Base-by-base conservation (phyloP, 2,113 vertebrate genomes). In the Lota lota region DNA sequence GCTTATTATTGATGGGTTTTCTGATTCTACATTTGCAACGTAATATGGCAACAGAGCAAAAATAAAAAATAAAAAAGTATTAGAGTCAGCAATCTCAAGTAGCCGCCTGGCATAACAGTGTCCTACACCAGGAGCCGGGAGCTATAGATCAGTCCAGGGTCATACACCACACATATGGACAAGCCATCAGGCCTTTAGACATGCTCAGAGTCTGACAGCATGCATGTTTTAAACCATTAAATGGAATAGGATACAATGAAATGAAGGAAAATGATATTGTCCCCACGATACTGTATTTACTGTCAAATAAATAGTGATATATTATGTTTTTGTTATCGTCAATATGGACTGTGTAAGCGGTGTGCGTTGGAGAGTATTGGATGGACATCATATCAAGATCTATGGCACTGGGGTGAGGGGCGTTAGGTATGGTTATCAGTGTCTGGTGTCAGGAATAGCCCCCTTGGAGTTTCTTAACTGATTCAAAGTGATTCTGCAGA, bases 401-500 rank as follows among this genome's bases (percentile, higher is more conserved):
- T 76, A 87, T 82, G 72, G 50, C 66, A 60, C 12, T 18, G 58
- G 73, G 88, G 83, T 81, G 70, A 79, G 36, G 88, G 85, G 84
- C 84, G 70, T 56, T 22, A 75, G 79, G 85, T 81, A 85, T 72
- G 77, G 75, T 60, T 57, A 71, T 81, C 71, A 75, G 79, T 70
- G 72, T 84, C 33, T 19, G 70, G 85, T 88, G 66, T 82, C 78
- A 66, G 64, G 71, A 73, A 62, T 75, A 77, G 64, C 47, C 36
- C 63, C 83, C 59, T n/a, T 56, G n/a, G 2, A n/a, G 71, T 69
- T 57, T 73, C 81, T 78, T 89, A 91, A 93, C 86, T 92, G 88
- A 91, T 91, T 91, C 68, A 33, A 86, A 91, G 59, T 40, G 71
- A 62, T 81, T 76, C 24, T 67, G 61, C 90, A 92, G 81, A 88